Conservation (phyloP, 2,888 invertebrate species). For the Trachelus iudaicus region DNA sequence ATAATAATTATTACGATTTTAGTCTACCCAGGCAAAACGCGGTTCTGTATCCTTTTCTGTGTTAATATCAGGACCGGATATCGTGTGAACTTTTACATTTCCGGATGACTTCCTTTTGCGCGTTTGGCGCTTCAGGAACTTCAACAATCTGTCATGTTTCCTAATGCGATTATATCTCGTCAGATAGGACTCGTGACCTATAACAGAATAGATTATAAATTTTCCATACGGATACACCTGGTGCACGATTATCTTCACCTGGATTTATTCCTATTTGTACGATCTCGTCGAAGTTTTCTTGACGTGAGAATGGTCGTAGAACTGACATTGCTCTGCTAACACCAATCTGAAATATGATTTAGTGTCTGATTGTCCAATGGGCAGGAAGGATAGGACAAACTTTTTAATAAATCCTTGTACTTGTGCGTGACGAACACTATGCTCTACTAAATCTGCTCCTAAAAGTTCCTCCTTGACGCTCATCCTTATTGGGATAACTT, state of each 20-base stretch:
- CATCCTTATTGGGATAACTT: slow-evolving; percentile 86
- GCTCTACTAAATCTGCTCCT: slow-evolving; percentile 91
- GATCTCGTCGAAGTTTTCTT: slow-evolving; percentile 65
- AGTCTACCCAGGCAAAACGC: slow-evolving; percentile 45
- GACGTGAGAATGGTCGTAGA: slow-evolving; percentile 72
- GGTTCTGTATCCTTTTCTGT: slow-evolving; percentile 22
- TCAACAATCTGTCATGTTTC: slow-evolving; percentile 31
- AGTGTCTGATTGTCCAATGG: not conserved
- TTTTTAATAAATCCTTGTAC: slow-evolving; percentile 58
- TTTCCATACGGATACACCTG: slow-evolving; percentile 57
- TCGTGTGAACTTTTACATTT: not conserved
- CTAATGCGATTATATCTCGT: slow-evolving; percentile 43
- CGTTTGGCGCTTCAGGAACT: slow-evolving; percentile 26
- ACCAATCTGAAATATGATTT: slow-evolving; percentile 65
- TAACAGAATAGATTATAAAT: slow-evolving; percentile 14
- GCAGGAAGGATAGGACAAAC: slow-evolving; percentile 3
- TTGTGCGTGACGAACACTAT: slow-evolving; percentile 80
- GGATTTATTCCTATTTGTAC: slow-evolving; percentile 77
- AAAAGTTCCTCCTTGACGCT: slow-evolving; percentile 85
- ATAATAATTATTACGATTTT: slow-evolving; percentile 8
- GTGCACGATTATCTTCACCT: slow-evolving; percentile 70
- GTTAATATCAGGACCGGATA: not conserved
- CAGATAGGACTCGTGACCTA: slow-evolving; percentile 60
- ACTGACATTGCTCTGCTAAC: slow-evolving; percentile 81
- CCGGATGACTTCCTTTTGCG: slow-evolving; percentile 25